Percentiles rank a stretch among this genome's conserved stretches.
Evolutionary conservation across 2,888 invertebrate genomes (phyloP).

Genomic region (Caenorhabditis uteleia): DNA sequence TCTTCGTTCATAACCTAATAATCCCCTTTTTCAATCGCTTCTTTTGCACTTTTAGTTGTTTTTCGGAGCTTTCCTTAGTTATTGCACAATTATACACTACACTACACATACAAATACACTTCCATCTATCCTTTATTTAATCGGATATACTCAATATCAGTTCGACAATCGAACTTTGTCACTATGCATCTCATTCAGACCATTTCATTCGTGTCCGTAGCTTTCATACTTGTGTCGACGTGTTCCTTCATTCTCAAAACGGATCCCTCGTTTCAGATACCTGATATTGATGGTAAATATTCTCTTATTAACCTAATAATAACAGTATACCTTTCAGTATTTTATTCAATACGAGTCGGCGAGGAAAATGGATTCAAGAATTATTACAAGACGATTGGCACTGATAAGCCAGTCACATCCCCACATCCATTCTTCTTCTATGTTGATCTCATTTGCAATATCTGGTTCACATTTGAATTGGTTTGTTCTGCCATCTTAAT

Average conservation of each 20-base stretch:
- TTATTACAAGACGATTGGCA: constrained; percentile 42
- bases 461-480: constrained; percentile 94
- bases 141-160: too few relatives aligned
- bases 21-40: too few relatives aligned
- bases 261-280: constrained; percentile 92
- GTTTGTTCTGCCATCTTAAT: constrained; percentile 20
- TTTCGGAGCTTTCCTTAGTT: too few relatives aligned
- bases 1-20: too few relatives aligned
- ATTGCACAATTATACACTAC: too few relatives aligned
- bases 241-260: constrained; percentile 94
- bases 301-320: background rate
- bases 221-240: constrained; percentile 94
- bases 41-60: too few relatives aligned
- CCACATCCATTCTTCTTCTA: constrained; percentile 80
- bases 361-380: constrained; percentile 36
- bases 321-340: constrained; percentile 25
- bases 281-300: constrained; percentile 72
- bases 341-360: constrained; percentile 38
- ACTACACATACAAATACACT: too few relatives aligned
- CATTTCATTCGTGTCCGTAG: constrained; percentile 87
- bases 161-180: too few relatives aligned
- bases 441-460: constrained; percentile 89
- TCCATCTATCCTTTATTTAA: too few relatives aligned
- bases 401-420: constrained; percentile 54
- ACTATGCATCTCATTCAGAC: too few relatives aligned